Evolutionary conservation across 2,113 vertebrate genomes (phyloP), one percentile per base, ranked within the genome.

Genomic region (Dendropsophus ebraccatus): DNA sequence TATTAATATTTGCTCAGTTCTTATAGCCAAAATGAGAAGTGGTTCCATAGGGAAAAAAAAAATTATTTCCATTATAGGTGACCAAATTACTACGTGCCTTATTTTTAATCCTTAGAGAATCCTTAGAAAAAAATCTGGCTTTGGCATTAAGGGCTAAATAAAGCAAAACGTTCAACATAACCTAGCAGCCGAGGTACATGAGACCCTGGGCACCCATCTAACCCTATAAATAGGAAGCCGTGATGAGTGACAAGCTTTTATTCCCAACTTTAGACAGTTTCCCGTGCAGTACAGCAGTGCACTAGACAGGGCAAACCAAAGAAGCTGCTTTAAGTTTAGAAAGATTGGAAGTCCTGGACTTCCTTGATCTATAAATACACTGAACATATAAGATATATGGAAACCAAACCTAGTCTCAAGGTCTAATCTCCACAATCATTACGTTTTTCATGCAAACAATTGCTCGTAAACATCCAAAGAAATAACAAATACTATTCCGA

Each of bases 221-320:
- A 32, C 30, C 50, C 23, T 62, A 28, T 60, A 50, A 32, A 79
- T 50, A 35, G 45, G 47, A 78, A 83, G 49, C n/a, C 1, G 58
- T 78, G 83, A 30, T 25, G 58, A 85, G 60, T 85, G 83, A 78
- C 62, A n/a, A 50, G 30, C 83, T 85, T 78, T 73, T 78, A 41
- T 77, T 85, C 32, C 52, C 30, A 60, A 13, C 37, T 60, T 56
- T 11, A 49, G 65, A 17, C 67, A 56, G 50, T 70, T 83, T 83
- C 65, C 58, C 32, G 41, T 47, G 14, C 17, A 45, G 54, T 23
- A 8, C 2, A 17, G 10, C 23, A 10, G 41, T 76, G 30, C 11
- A 19, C 28, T 49, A 85, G 73, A 78, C 83, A 78, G 28, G 12
- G 49, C 35, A 25, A 25, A 54, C 81, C 49, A 62, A 75, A 30